Evolutionary conservation across 2,797 vertebrate genomes (phyloP).

Genomic region (Artibeus lituratus): DNA sequence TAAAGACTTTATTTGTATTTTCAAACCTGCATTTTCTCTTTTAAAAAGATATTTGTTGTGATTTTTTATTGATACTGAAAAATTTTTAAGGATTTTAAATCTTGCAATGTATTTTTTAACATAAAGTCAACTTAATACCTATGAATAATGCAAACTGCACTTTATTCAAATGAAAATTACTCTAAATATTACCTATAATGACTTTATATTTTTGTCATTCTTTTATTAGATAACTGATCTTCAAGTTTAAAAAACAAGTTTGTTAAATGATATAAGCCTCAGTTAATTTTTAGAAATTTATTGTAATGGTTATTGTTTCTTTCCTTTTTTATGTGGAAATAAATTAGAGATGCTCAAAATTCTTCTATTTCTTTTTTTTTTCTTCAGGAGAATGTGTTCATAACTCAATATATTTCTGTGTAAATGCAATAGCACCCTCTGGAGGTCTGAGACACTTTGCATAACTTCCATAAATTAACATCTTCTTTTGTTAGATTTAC

Average conservation of each 20-base stretch:
- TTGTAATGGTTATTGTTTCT: conserved; percentile 41
- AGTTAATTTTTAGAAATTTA: conserved; percentile 52
- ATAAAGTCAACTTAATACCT: not conserved
- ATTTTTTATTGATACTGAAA: not conserved
- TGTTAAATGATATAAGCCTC: conserved; percentile 22
- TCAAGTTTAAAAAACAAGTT: not conserved
- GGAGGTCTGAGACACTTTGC: conserved; percentile 66
- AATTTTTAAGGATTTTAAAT: conserved; percentile 17
- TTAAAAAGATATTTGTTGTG: not conserved
- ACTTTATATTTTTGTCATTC: not conserved
- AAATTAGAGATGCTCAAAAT: conserved; percentile 64
- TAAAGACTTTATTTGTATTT: conserved; percentile 13
- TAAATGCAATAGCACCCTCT: conserved; percentile 82
- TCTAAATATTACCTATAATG: not conserved
- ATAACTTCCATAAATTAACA: conserved; percentile 68
- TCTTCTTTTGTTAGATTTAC: conserved; percentile 63
- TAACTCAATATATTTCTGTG: conserved; percentile 69
- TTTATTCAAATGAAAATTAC: conserved; percentile 48
- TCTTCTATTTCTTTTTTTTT: conserved; percentile 26
- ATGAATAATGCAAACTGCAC: conserved; percentile 13
- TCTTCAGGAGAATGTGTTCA: conserved; percentile 41
- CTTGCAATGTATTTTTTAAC: not conserved
- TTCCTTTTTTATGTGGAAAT: conserved; percentile 30
- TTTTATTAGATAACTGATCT: conserved; percentile 29
- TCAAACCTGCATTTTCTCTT: not conserved